Base-by-base conservation (phyloP, 2,113 vertebrate genomes). In the Eulemur macaco region DNA sequence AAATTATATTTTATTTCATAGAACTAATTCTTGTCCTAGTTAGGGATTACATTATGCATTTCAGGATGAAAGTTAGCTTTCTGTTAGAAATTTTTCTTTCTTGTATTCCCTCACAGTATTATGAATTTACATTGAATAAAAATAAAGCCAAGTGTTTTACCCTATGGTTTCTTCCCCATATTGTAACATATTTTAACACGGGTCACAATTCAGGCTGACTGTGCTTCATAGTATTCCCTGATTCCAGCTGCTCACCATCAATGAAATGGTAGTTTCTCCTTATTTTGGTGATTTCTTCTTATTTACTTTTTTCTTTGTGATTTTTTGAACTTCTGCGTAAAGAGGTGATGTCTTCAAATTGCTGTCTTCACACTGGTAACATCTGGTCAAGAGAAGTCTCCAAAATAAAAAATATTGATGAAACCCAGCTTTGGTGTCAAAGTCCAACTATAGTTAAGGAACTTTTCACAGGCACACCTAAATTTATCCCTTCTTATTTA, bases 381-480 rank as follows among this genome's bases (percentile, higher is more conserved):
- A n/a, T 69, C 9, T 39, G 47, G 58, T 82, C 58, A 23, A 58
- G 25, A 31, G 66, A 68, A 45, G 15, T 81, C 71, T 85, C 52
- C 23, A 37, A 37, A 85, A 21, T 89, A 21, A 63, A 78, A 13
- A n/a, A 21, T 39, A 54, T 31, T 39, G 29, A 18, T 31, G 25
- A 50, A 60, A 84, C 13, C 6, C 34, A 68, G 17, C 11, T 29
- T 81, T 69, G 9, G 3, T 4, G 6, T 39, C 47, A 50, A 68
- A 89, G 69, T 6, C 29, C 39, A 69, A 3, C 17, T 54, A 11
- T 37, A 42, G 17, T 37, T 12, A 17, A 76, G 25, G 73, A 54
- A 2, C 14, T 77, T 63, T n/a, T n/a, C 77, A 45, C 9, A 76
- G 66, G 52, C 5, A 6, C 0, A n/a, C 10, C 27, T 1, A 0